A percentile compares a stretch with the other conserved stretches of the same genome.
phyloP scores from a whole-genome alignment of 2,113 vertebrate genomes.

The Vidua chalybeata region DNA sequence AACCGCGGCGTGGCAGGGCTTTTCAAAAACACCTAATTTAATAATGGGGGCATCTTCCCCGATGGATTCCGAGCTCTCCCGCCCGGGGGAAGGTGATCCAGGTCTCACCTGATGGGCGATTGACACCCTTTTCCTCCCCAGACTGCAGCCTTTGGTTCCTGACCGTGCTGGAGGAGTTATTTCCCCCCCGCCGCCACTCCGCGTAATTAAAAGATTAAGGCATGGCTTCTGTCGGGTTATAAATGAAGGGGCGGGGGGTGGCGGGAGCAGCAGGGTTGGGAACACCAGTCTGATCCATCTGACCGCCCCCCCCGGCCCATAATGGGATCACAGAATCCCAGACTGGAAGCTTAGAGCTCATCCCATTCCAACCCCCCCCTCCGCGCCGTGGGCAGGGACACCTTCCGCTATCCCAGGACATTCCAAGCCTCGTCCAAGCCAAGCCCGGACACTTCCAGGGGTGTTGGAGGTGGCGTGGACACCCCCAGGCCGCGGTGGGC shows the following conservation, averaged over 20 bases:
- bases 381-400: neutral
- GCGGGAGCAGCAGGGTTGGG: neutral
- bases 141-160: neutral
- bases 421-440: accelerated
- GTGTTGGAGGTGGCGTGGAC: accelerated
- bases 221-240: neutral
- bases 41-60: neutral
- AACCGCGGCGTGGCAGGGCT: conserved; percentile 69
- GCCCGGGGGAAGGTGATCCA: neutral
- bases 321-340: neutral
- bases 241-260: neutral
- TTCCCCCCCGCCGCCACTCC: neutral
- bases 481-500: neutral
- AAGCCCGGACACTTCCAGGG: accelerated
- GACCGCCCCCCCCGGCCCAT: neutral
- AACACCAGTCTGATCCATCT: neutral
- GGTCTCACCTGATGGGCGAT: neutral
- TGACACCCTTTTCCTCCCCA: neutral
- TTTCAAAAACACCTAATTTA: conserved; percentile 64
- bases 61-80: neutral
- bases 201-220: neutral
- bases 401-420: accelerated
- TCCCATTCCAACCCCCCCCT: neutral
- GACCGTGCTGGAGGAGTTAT: neutral
- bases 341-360: neutral